Evolutionary conservation across 2,797 vertebrate genomes (phyloP).

Genomic region (Ciconia nigra): DNA sequence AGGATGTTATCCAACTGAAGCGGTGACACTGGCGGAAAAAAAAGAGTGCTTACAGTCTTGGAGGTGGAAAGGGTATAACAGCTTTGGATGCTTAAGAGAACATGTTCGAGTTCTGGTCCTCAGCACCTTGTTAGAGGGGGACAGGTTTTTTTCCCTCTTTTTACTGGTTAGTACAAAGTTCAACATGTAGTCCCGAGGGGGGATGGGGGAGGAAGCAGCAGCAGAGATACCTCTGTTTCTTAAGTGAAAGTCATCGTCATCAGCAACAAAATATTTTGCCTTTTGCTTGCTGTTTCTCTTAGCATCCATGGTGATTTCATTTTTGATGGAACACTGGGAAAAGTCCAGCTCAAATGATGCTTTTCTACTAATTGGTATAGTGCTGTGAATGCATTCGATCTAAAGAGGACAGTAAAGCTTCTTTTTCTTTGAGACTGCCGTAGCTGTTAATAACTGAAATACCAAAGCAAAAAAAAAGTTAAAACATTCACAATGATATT

Average conservation of each 20-base stretch:
- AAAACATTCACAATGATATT: background rate
- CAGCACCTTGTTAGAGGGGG: background rate
- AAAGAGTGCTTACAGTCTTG: background rate
- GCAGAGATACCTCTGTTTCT: background rate
- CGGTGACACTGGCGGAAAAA: background rate
- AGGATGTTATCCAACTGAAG: background rate
- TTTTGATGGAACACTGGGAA: background rate
- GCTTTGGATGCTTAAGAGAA: background rate
- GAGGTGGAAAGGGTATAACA: background rate
- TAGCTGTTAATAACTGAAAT: background rate
- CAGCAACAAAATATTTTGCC: background rate
- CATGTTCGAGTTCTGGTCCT: background rate
- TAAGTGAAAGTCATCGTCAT: background rate
- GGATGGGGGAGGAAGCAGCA: accelerated
- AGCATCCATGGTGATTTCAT: background rate
- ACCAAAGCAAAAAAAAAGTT: background rate
- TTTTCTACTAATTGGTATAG: background rate
- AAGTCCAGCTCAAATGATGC: background rate
- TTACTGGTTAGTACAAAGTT: background rate
- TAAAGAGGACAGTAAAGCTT: background rate
- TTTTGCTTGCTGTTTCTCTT: background rate
- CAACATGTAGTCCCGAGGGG: too few relatives aligned
- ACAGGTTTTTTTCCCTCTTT: too few relatives aligned
- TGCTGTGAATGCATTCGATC: background rate
- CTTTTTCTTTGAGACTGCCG: background rate